Percentiles rank a stretch among this genome's conserved stretches.
Conservation (phyloP, 2,113 vertebrate genomes). For the Myxocyprinus asiaticus region DNA sequence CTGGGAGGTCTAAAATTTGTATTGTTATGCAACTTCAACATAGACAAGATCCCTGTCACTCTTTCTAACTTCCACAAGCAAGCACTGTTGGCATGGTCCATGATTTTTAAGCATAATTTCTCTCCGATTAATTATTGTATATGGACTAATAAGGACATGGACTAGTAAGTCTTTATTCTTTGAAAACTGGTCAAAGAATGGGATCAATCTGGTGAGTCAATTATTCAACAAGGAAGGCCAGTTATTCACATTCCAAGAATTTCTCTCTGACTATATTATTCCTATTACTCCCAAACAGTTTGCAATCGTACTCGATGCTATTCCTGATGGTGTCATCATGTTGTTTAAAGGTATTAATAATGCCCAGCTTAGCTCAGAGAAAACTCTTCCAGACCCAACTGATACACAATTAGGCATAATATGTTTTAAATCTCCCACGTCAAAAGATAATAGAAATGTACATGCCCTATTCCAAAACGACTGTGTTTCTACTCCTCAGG, state of each 20-base stretch:
- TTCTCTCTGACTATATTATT: not conserved
- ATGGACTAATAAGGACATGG: no score
- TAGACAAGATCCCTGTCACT: no score
- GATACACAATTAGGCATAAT: not conserved
- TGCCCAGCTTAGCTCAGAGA: not conserved
- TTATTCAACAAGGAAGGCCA: no score
- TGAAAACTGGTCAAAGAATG: no score
- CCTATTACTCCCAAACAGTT: not conserved
- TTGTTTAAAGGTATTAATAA: not conserved
- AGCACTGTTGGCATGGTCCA: no score
- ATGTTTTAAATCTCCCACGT: not conserved
- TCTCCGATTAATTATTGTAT: no score
- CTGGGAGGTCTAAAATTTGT: no score
- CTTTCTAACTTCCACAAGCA: no score
- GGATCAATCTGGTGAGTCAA: no score
- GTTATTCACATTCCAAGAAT: not conserved
- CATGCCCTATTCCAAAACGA: not conserved
- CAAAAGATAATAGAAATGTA: not conserved
- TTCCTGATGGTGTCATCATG: not conserved
- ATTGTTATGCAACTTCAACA: no score
- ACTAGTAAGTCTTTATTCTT: no score
- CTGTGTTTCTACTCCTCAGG: not conserved
- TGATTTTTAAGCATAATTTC: no score
- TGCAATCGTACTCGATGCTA: not conserved
- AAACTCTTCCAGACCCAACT: not conserved